Evolutionary conservation across 1,140 invertebrate genomes (phyloP).

Genomic region (Eubasilissa regina): DNA sequence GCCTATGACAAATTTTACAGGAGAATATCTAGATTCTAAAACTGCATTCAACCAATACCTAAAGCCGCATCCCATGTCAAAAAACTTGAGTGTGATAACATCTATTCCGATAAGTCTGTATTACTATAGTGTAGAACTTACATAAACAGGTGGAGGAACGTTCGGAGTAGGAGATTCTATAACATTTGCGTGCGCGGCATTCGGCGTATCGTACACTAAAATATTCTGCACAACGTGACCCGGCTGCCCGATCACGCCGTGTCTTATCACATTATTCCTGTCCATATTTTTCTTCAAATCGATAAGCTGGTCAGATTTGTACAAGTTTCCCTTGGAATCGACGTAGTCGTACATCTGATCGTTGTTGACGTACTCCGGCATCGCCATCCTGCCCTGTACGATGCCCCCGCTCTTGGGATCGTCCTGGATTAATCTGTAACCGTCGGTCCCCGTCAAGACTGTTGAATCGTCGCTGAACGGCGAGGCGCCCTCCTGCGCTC

Average conservation of each 20-base stretch:
- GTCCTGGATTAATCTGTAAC: constrained; percentile 42
- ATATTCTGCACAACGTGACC: constrained; percentile 17
- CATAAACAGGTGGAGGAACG: constrained; percentile 52
- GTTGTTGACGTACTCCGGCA: constrained; percentile 5
- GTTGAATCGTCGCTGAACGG: constrained; percentile 54
- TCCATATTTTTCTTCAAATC: constrained; percentile 18
- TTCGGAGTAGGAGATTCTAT: constrained; percentile 12
- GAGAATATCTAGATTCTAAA: no score
- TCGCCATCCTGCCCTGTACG: constrained; percentile 20
- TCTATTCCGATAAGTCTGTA: no score
- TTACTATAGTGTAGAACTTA: constrained; percentile 17
- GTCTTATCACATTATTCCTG: background rate
- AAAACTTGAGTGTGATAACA: no score
- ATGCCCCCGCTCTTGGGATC: constrained; percentile 14
- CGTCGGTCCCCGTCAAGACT: constrained; percentile 51
- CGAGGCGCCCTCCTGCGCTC: constrained; percentile 48
- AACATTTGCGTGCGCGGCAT: constrained; percentile 4
- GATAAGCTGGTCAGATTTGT: constrained; percentile 26
- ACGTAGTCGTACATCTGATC: constrained; percentile 45
- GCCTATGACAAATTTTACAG: no score
- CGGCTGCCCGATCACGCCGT: background rate
- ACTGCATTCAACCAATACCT: no score
- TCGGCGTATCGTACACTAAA: constrained; percentile 51
- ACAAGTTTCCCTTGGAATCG: constrained; percentile 16
- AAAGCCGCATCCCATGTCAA: no score